Percentiles rank a stretch among this genome's conserved stretches.
Evolutionary conservation across 2,113 vertebrate genomes (phyloP).

Genomic region (Rattus norvegicus): DNA sequence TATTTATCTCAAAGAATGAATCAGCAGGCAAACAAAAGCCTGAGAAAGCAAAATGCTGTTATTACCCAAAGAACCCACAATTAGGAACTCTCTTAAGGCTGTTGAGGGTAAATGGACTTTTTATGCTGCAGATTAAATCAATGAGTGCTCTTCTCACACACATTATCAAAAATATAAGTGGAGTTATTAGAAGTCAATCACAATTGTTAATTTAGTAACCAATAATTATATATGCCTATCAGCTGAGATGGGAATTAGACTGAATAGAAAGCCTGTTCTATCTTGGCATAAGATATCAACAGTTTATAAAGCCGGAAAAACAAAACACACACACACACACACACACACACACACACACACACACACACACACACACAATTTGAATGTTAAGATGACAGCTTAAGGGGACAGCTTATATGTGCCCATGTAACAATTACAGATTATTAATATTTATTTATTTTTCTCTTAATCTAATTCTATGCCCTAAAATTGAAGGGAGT

Average conservation of each 20-base stretch:
- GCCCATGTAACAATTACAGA: neutral
- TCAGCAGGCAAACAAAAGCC: conserved; percentile 52
- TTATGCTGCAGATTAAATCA: conserved; percentile 45
- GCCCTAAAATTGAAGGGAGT: neutral
- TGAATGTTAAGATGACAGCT: neutral
- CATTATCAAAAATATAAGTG: conserved; percentile 44
- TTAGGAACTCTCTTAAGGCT: conserved; percentile 47
- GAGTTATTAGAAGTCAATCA: conserved; percentile 48
- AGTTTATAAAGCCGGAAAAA: conserved; percentile 42
- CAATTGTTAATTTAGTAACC: conserved; percentile 62
- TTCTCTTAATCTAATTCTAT: neutral
- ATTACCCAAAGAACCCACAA: conserved; percentile 16
- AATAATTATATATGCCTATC: conserved; percentile 30
- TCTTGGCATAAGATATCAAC: conserved; percentile 12
- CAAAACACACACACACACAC: neutral
- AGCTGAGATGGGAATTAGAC: conserved; percentile 29
- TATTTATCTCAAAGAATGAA: conserved; percentile 65
- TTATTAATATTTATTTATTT: conserved; percentile 40
- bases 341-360: neutral
- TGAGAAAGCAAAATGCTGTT: conserved; percentile 44
- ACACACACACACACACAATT: neutral
- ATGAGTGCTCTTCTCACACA: neutral
- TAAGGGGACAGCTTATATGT: neutral
- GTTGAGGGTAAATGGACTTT: conserved; percentile 57
- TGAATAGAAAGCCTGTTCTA: neutral